These are phyloP conservation scores for Sapayoa aenigma DNA, from an alignment of 2,113 vertebrate species.

Conservation along the genomic window DNA sequence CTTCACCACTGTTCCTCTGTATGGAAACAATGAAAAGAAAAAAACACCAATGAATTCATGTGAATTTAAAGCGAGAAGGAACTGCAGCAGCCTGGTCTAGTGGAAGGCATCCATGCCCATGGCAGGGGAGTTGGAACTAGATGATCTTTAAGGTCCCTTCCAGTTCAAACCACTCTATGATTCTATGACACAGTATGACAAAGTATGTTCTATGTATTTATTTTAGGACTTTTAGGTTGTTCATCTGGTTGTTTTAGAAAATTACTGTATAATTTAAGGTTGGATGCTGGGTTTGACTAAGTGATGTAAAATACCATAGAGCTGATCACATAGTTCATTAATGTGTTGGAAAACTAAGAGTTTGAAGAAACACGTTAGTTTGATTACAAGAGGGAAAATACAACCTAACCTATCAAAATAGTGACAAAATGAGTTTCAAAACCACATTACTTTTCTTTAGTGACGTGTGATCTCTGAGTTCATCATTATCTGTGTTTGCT, in stretches of 20 bases:
- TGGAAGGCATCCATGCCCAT: neutral
- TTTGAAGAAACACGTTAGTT: neutral
- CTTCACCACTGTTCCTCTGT: conserved; percentile 92
- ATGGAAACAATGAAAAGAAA: neutral
- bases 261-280: neutral
- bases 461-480: neutral
- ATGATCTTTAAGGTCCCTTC: neutral
- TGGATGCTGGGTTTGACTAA: neutral
- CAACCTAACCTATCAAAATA: neutral
- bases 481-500: neutral
- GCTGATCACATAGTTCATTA: neutral
- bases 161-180: neutral
- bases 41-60: neutral
- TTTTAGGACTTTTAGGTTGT: neutral
- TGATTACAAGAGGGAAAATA: neutral
- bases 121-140: neutral
- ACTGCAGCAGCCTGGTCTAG: neutral
- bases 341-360: neutral
- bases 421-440: neutral
- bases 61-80: neutral
- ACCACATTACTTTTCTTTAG: neutral
- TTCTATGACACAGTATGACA: neutral
- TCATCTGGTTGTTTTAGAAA: neutral
- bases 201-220: neutral
- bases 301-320: neutral